A percentile compares a stretch with the other conserved stretches of the same genome.
These are phyloP conservation scores for Tenebrio molitor DNA, from an alignment of 1,140 invertebrate species.

Conservation along the genomic window DNA sequence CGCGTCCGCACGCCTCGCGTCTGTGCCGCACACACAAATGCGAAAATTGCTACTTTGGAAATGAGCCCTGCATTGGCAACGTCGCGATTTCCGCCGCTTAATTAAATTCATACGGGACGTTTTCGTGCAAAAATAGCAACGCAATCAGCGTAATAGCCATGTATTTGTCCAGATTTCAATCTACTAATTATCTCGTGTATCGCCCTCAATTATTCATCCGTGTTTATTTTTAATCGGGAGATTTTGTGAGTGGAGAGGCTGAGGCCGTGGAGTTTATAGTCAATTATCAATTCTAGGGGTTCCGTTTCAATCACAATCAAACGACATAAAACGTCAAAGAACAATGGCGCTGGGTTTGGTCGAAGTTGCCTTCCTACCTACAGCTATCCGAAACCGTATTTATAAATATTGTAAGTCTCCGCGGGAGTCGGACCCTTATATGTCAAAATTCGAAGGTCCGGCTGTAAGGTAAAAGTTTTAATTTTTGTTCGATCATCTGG, in stretches of 20 bases:
- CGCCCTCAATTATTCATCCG: not conserved
- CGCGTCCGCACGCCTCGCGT: too few relatives aligned
- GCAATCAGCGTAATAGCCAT: constrained; percentile 9
- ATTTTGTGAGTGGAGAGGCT: not conserved
- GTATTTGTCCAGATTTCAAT: constrained; percentile 7
- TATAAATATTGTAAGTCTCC: constrained; percentile 4
- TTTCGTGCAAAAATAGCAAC: not conserved
- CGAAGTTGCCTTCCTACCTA: not conserved
- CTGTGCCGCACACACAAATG: too few relatives aligned
- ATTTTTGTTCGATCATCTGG: not conserved
- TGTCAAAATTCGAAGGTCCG: constrained; percentile 1
- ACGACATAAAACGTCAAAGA: constrained; percentile 8
- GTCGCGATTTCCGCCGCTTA: not conserved
- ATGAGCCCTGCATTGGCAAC: not conserved
- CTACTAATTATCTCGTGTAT: not conserved
- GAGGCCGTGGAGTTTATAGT: not conserved
- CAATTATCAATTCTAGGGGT: constrained; percentile 8
- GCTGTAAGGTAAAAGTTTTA: constrained; percentile 5
- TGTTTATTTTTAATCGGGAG: not conserved
- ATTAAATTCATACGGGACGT: constrained; percentile 5
- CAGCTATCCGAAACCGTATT: not conserved
- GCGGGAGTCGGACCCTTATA: constrained; percentile 4
- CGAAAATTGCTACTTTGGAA: too few relatives aligned
- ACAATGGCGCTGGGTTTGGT: not conserved
- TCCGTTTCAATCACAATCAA: constrained; percentile 11